Percentiles rank a stretch among this genome's conserved stretches.
These are phyloP conservation scores for Sebastes schlegelii DNA, from an alignment of 2,113 vertebrate genomes.

Conservation along the genomic window DNA sequence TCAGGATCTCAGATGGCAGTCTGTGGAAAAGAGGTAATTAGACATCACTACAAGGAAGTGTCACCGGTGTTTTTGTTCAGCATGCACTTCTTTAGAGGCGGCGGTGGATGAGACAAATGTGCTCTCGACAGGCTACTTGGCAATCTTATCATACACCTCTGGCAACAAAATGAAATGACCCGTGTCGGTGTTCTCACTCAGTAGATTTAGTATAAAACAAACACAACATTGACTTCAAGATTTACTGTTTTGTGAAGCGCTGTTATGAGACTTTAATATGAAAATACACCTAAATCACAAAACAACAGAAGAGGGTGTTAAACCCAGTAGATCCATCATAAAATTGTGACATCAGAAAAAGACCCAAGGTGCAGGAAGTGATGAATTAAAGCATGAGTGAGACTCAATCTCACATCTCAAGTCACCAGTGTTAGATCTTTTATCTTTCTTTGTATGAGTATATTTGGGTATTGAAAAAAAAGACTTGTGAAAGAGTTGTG, in stretches of 20 bases:
- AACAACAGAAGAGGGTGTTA: neutral
- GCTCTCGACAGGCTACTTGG: slow-evolving; percentile 23
- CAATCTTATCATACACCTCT: slow-evolving; percentile 8
- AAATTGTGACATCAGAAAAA: neutral
- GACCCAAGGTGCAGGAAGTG: neutral
- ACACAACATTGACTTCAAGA: neutral
- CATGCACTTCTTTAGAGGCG: slow-evolving; percentile 7
- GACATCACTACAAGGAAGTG: slow-evolving; percentile 31
- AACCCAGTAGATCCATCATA: neutral
- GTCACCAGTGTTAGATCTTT: neutral
- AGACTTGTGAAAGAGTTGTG: neutral
- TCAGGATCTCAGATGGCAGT: slow-evolving; percentile 87
- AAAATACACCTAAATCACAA: neutral
- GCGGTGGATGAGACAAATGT: neutral
- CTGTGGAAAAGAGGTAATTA: slow-evolving; percentile 75
- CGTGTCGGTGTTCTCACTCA: neutral
- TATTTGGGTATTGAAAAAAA: neutral
- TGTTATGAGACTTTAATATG: neutral
- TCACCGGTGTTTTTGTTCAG: slow-evolving; percentile 36
- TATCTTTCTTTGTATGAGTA: neutral
- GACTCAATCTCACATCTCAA: neutral
- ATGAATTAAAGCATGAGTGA: neutral
- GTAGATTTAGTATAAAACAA: neutral
- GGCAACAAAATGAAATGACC: slow-evolving; percentile 7
- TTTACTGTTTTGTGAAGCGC: neutral